phyloP scores from a whole-genome alignment of 1,140 invertebrate species.

The Laupala kohalensis region DNA sequence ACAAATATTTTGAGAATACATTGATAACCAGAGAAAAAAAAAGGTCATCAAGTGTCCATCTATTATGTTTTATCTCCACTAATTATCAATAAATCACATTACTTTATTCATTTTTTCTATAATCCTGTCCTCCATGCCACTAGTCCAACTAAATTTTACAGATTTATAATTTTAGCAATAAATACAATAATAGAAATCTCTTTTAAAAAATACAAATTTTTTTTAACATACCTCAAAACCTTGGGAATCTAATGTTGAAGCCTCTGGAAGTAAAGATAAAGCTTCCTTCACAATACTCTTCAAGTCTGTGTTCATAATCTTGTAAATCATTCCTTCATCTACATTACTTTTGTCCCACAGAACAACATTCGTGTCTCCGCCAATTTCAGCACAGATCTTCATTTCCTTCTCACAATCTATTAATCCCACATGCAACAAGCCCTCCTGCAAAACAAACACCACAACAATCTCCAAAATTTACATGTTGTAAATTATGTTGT shows the following conservation, averaged over 20 bases:
- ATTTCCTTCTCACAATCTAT: conserved; percentile 30
- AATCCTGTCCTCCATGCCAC: too few species aligned
- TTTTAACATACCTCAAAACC: conserved; percentile 18
- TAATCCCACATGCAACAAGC: conserved; percentile 39
- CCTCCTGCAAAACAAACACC: conserved; percentile 34
- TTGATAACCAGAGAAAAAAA: too few species aligned
- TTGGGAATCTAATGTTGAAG: conserved; percentile 20
- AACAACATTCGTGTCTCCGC: conserved; percentile 29
- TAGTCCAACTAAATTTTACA: too few species aligned
- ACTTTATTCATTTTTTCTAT: too few species aligned
- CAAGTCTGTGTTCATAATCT: conserved; percentile 22
- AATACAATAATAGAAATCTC: too few species aligned
- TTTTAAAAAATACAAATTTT: background rate
- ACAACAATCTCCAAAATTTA: too few species aligned
- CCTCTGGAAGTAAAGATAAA: conserved; percentile 24
- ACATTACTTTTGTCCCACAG: conserved; percentile 30
- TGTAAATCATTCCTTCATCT: conserved; percentile 12
- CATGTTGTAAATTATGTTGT: too few species aligned
- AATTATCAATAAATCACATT: too few species aligned
- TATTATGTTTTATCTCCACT: too few species aligned
- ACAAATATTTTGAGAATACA: too few species aligned
- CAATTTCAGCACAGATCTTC: conserved; percentile 34
- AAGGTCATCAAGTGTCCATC: too few species aligned
- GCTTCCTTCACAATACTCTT: conserved; percentile 26
- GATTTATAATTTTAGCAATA: too few species aligned